Percentiles rank a stretch among this genome's conserved stretches.
Conservation (phyloP, 23 tunicate genomes). For the Aplidium turbinatum region DNA sequence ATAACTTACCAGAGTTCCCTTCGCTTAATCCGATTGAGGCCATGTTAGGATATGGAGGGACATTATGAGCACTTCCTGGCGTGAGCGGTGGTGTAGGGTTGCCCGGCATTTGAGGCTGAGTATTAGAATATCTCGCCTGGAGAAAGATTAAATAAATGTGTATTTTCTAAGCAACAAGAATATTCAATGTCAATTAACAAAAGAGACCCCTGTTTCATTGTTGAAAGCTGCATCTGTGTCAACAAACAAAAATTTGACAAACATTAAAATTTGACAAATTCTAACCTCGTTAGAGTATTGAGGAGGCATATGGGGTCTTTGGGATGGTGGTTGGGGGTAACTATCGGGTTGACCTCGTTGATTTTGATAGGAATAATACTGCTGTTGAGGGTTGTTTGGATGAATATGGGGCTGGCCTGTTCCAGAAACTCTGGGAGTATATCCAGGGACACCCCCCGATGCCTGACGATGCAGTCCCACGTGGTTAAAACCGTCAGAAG, state of each 20-base stretch:
- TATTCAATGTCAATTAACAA: too few species aligned
- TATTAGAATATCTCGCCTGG: constrained; percentile 11
- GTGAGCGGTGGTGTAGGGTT: constrained; percentile 88
- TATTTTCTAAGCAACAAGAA: too few species aligned
- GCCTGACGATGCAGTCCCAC: neutral
- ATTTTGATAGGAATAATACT: neutral
- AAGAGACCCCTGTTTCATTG: too few species aligned
- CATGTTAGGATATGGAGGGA: constrained; percentile 64
- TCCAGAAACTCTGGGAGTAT: constrained; percentile 23
- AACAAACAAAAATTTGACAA: too few species aligned
- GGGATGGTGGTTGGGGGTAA: too few species aligned
- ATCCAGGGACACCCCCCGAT: constrained; percentile 25
- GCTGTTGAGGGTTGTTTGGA: constrained; percentile 3
- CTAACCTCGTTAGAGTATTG: too few species aligned
- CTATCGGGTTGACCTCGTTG: too few species aligned
- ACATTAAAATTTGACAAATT: too few species aligned
- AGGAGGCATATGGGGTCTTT: too few species aligned
- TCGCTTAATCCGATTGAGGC: neutral
- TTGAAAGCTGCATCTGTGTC: too few species aligned
- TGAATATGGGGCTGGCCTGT: neutral
- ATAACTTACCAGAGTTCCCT: too few species aligned
- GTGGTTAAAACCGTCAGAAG: constrained; percentile 19
- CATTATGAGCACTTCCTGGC: constrained; percentile 82
- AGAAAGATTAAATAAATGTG: too few species aligned
- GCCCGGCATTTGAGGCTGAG: constrained; percentile 73